Evolutionary conservation across 2,113 vertebrate genomes (phyloP).

Genomic region (Nibea albiflora): DNA sequence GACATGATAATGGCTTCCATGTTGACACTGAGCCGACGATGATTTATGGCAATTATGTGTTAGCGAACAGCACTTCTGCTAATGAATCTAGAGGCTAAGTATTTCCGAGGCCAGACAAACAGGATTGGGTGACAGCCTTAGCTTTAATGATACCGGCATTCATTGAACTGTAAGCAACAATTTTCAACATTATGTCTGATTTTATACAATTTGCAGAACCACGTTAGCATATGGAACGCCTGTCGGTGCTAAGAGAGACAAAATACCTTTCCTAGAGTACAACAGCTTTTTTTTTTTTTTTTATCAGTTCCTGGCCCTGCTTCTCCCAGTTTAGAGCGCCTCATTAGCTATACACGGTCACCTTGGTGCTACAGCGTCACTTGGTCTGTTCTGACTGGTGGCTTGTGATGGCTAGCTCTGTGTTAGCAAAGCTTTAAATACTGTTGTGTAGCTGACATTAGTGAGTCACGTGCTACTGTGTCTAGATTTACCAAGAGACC

Average conservation of each 20-base stretch:
- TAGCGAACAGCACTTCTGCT: conserved; percentile 48
- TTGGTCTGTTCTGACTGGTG: too few species aligned
- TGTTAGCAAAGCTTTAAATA: background rate
- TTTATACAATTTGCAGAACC: background rate
- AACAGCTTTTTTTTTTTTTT: background rate
- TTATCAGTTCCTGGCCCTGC: background rate
- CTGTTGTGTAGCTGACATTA: background rate
- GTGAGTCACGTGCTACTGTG: background rate
- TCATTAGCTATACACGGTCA: background rate
- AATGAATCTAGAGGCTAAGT: conserved; percentile 46
- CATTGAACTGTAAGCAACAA: conserved; percentile 18
- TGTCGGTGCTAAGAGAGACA: background rate
- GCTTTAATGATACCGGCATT: conserved; percentile 6
- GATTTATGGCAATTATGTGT: conserved; percentile 68
- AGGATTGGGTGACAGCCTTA: conserved; percentile 1
- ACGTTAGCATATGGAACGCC: background rate
- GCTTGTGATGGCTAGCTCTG: background rate
- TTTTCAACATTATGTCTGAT: conserved; percentile 7
- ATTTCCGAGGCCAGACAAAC: conserved; percentile 27
- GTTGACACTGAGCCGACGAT: conserved; percentile 53
- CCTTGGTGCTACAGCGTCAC: background rate
- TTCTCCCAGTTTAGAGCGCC: background rate
- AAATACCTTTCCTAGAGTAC: background rate
- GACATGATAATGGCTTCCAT: conserved; percentile 59
- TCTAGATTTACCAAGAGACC: background rate